Percentiles rank a stretch among this genome's conserved stretches.
These are phyloP conservation scores for Benitochromis conjunctus DNA, from an alignment of 2,113 vertebrate species.

Conservation along the genomic window DNA sequence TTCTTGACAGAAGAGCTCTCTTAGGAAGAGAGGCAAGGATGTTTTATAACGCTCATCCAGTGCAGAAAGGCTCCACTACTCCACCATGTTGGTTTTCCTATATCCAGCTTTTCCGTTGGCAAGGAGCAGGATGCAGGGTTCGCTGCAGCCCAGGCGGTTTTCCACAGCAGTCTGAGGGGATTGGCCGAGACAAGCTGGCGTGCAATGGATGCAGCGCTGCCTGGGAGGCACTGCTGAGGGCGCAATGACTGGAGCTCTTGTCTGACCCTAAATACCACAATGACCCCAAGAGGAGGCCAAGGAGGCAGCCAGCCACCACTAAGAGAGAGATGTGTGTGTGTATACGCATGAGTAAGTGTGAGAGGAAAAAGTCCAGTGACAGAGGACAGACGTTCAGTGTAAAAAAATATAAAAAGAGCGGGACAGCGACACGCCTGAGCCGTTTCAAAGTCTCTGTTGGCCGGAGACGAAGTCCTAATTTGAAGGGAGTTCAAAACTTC, in stretches of 20 bases:
- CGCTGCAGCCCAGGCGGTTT: conserved; percentile 78
- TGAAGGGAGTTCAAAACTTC: not conserved
- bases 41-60: conserved; percentile 38
- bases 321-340: not conserved
- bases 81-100: conserved; percentile 49
- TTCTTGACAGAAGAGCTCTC: conserved; percentile 43
- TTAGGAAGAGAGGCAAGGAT: conserved; percentile 13
- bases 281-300: conserved; percentile 69
- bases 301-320: conserved; percentile 53
- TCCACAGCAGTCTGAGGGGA: conserved; percentile 76
- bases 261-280: conserved; percentile 83
- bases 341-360: not conserved
- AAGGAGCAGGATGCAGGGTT: conserved; percentile 73
- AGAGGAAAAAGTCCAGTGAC: not conserved
- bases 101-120: conserved; percentile 80
- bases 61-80: conserved; percentile 17
- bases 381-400: not conserved
- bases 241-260: conserved; percentile 79
- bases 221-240: conserved; percentile 71
- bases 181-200: conserved; percentile 70
- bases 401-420: not conserved
- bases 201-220: conserved; percentile 56
- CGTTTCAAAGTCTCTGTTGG: not conserved
- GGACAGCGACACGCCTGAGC: conserved; percentile 2
- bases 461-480: conserved; percentile 24